phyloP scores from a whole-genome alignment of 1,140 invertebrate genomes.

The Trichonephila clavipes region DNA sequence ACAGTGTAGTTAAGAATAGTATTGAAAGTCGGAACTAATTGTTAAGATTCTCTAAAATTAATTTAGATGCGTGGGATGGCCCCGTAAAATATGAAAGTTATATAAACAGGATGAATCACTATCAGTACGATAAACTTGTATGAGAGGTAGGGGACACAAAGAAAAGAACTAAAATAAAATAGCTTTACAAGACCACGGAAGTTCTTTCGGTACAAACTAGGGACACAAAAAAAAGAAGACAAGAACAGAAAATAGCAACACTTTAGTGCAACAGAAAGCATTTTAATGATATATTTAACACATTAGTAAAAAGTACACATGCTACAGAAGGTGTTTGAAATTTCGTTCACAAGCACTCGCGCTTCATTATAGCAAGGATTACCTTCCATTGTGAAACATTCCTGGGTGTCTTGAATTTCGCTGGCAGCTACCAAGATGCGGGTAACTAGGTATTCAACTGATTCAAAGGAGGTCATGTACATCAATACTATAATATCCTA shows the following conservation, averaged over 20 bases:
- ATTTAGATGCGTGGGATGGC: too few species aligned
- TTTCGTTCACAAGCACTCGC: neutral
- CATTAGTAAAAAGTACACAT: neutral
- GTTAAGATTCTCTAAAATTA: too few species aligned
- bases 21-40: too few species aligned
- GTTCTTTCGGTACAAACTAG: too few species aligned
- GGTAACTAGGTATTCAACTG: slow-evolving; percentile 7
- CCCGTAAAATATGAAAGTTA: too few species aligned
- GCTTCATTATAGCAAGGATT: neutral
- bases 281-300: neutral
- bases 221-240: neutral
- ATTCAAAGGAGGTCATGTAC: neutral
- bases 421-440: neutral
- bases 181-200: too few species aligned
- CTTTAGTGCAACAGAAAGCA: neutral
- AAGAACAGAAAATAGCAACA: neutral
- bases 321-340: slow-evolving; percentile 16
- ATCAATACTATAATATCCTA: neutral
- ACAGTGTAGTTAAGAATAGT: too few species aligned
- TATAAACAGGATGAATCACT: too few species aligned
- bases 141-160: too few species aligned
- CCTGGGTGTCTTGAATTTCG: neutral
- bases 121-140: too few species aligned
- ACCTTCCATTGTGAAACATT: neutral
- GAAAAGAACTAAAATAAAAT: too few species aligned